Conservation (phyloP, 2,113 vertebrate species). For the Puntigrus tetrazona region DNA sequence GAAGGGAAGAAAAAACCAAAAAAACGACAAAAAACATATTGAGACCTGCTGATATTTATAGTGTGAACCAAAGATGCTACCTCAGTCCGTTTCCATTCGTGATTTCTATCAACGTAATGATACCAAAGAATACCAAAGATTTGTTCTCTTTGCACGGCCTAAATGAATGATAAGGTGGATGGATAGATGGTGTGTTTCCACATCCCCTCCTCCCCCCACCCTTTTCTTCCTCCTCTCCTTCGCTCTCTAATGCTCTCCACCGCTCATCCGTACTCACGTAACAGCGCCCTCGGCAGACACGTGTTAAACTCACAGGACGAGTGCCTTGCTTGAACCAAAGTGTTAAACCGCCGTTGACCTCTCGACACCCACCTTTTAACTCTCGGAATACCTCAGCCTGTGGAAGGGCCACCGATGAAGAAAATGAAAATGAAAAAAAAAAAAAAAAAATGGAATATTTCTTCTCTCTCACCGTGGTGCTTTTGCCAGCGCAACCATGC, state of each 20-base stretch:
- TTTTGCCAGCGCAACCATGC: constrained; percentile 97
- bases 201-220: constrained; percentile 13
- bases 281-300: constrained; percentile 71
- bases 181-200: constrained; percentile 76
- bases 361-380: constrained; percentile 90
- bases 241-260: constrained; percentile 65
- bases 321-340: constrained; percentile 99
- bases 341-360: constrained; percentile 99
- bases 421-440: too few species aligned
- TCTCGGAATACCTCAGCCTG: constrained; percentile 99
- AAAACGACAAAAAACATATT: constrained; percentile 70
- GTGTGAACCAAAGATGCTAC: constrained; percentile 99
- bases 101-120: constrained; percentile 99
- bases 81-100: constrained; percentile 99
- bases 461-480: constrained; percentile 87
- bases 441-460: constrained; percentile 87
- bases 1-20: too few species aligned
- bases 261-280: constrained; percentile 75
- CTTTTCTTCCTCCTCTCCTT: constrained; percentile 54
- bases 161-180: constrained; percentile 82
- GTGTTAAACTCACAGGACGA: constrained; percentile 97
- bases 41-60: constrained; percentile 96
- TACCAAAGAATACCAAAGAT: constrained; percentile 99
- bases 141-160: constrained; percentile 89
- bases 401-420: constrained; percentile 95